These are phyloP conservation scores for Pogoniulus pusillus DNA, from an alignment of 2,797 vertebrate genomes.

Conservation along the genomic window DNA sequence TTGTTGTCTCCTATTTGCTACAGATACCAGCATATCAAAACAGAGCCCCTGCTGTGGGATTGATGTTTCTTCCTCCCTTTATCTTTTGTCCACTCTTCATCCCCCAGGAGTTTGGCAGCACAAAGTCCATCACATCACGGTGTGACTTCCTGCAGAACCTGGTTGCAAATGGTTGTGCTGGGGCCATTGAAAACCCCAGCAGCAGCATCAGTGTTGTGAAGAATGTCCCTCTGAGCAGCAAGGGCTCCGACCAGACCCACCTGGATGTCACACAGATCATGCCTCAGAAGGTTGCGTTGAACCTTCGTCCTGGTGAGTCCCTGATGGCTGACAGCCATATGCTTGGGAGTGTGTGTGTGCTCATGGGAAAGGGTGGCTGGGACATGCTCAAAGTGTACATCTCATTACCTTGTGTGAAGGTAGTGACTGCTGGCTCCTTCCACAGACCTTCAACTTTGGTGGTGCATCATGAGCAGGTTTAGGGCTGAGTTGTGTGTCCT, in stretches of 20 bases:
- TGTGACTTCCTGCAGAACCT: conserved; percentile 90
- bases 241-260: conserved; percentile 80
- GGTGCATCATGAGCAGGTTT: neutral
- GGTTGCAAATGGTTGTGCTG: conserved; percentile 81
- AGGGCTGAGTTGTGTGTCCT: neutral
- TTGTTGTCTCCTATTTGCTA: neutral
- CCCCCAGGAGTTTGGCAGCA: conserved; percentile 84
- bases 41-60: neutral
- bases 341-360: neutral
- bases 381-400: accelerated
- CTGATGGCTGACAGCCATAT: accelerated
- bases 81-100: neutral
- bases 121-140: conserved; percentile 81
- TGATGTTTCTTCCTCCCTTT: neutral
- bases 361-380: neutral
- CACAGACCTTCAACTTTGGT: neutral
- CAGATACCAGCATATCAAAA: neutral
- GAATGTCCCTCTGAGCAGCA: conserved; percentile 85
- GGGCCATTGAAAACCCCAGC: conserved; percentile 81
- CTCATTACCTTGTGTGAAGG: neutral
- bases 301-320: conserved; percentile 87
- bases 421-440: neutral
- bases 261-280: conserved; percentile 88
- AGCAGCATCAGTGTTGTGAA: conserved; percentile 79
- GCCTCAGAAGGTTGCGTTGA: conserved; percentile 88